A percentile compares a stretch with the other conserved stretches of the same genome.
These are phyloP conservation scores for Fistularia commersonii DNA, from an alignment of 2,797 vertebrate genomes.

Conservation along the genomic window DNA sequence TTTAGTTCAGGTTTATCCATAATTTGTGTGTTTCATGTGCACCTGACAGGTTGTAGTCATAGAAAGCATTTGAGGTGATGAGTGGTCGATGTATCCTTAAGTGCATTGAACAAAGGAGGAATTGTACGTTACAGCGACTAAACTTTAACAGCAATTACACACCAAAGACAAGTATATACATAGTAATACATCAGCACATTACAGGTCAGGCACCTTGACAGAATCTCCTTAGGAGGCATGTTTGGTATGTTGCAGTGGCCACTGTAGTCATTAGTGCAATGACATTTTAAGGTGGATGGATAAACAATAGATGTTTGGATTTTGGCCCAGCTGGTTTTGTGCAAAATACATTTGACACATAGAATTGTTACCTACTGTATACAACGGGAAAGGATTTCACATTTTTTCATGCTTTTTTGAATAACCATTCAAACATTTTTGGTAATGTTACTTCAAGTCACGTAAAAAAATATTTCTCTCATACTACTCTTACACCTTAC, in stretches of 20 bases:
- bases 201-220: slow-evolving; percentile 5
- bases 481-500: neutral
- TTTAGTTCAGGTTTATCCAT: too few species aligned
- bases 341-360: slow-evolving; percentile 54
- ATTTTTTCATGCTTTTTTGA: slow-evolving; percentile 3
- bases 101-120: slow-evolving; percentile 1
- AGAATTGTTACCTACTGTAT: slow-evolving; percentile 15
- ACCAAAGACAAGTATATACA: neutral
- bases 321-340: slow-evolving; percentile 22
- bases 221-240: slow-evolving; percentile 19
- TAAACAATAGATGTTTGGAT: slow-evolving; percentile 33
- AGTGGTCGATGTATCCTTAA: neutral
- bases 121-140: neutral
- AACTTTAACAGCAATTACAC: slow-evolving; percentile 1
- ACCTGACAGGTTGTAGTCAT: neutral
- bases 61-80: neutral
- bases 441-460: too few species aligned
- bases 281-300: slow-evolving; percentile 51
- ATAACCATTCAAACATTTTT: neutral
- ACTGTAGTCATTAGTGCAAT: slow-evolving; percentile 31
- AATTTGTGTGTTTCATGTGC: neutral
- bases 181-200: slow-evolving; percentile 2
- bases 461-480: neutral
- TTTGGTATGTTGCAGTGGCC: slow-evolving; percentile 35
- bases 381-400: slow-evolving; percentile 27